Base-by-base conservation (phyloP, 2,797 vertebrate species). In the Rhinophrynus dorsalis region DNA sequence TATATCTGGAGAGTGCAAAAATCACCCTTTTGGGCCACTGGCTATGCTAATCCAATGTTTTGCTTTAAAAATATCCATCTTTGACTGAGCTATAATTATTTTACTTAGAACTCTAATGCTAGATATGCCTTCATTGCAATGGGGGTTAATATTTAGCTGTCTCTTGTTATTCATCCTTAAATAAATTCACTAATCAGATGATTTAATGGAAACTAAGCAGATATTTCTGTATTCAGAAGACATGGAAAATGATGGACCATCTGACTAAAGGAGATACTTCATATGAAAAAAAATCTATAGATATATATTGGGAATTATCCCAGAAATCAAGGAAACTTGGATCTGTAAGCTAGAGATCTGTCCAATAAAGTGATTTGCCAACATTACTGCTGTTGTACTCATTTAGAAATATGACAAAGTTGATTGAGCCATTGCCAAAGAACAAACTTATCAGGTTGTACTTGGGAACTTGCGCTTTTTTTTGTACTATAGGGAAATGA, bases 341-440 rank as follows among this genome's bases (percentile, higher is more conserved):
- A 83, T 45, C 57, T 75, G 73, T 67, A 73, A 44, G 58, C 47
- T 42, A 44, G 56, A 42, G 47, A 67, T 18, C 55, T 75, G 40
- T 60, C 59, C 76, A 80, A 78, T 82, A 76, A 82, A 84, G 61
- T 55, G 29, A 59, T 69, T 75, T 75, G 81, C 79, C 77, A 81
- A 44, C 61, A 77, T 68, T 78, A 68, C 54, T 82, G 77, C 71
- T 81, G n/a, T n/a, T n/a, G 64, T 74, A 76, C 64, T 83, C 75
- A 78, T 79, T 79, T 79, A 78, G 75, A 75, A 60, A 81, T 82
- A 82, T 68, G 78, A 82, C 76, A 75, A 83, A 79, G 76, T 52
- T 75, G 75, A 76, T 69, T 79, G 76, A 84, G 76, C 75, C 79
- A 75, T 24, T 56, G 64, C 74, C 81, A 81, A 76, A 45, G 74